Evolutionary conservation across 2,113 vertebrate species (phyloP).

Genomic region (Sturnus vulgaris): DNA sequence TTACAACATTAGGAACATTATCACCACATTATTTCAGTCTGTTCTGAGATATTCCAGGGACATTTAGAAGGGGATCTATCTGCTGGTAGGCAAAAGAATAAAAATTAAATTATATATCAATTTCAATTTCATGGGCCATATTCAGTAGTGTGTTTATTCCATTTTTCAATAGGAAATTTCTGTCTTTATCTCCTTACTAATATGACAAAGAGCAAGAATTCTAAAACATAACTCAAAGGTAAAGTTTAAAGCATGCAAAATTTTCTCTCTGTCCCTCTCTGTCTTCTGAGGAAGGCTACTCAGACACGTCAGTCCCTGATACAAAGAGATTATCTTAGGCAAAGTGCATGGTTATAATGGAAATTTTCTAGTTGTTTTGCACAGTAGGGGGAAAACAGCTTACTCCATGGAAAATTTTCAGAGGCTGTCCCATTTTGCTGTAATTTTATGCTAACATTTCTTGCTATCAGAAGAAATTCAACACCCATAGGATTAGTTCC

Average conservation of each 20-base stretch:
- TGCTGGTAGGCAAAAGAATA: neutral
- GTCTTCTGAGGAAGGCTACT: neutral
- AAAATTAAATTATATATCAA: neutral
- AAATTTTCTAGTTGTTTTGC: slow-evolving; percentile 42
- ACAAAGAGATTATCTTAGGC: neutral
- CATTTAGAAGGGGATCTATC: neutral
- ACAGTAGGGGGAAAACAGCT: neutral
- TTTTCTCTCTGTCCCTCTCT: neutral
- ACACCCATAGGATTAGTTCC: neutral
- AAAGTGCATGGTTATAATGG: neutral
- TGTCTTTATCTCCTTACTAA: neutral
- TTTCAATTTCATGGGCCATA: neutral
- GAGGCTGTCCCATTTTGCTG: neutral
- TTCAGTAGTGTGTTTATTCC: neutral
- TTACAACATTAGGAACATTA: neutral
- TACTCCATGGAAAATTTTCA: slow-evolving; percentile 5
- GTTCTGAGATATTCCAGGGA: neutral
- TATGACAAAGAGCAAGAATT: neutral
- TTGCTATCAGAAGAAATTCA: slow-evolving; percentile 10
- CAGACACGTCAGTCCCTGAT: neutral
- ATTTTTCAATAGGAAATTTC: neutral
- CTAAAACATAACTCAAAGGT: neutral
- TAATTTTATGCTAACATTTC: slow-evolving; percentile 10
- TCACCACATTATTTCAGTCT: neutral
- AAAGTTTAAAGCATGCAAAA: neutral